Conservation (phyloP, 2,888 invertebrate genomes). For the Hipparchia semele region DNA sequence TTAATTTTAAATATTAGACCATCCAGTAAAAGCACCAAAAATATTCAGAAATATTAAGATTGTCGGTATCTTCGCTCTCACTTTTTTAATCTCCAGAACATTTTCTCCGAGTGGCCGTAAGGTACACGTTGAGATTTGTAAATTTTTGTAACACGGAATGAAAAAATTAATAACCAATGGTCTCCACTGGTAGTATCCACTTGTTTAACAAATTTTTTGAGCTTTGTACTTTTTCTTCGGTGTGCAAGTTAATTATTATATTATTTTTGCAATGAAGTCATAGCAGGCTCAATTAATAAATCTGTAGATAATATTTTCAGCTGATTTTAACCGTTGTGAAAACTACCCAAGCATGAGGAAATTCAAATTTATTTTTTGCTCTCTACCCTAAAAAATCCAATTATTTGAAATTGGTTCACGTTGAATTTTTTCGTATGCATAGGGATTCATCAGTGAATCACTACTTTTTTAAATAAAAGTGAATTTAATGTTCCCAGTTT, state of each 20-base stretch:
- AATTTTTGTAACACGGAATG: conserved; percentile 15
- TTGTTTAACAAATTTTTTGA: not conserved
- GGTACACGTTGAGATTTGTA: conserved; percentile 12
- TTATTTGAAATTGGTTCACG: not conserved
- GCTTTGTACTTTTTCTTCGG: not conserved
- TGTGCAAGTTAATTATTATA: not conserved
- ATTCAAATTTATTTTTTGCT: not conserved
- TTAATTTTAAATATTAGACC: conserved; percentile 8
- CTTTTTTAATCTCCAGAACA: conserved; percentile 16
- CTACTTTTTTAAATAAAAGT: not conserved
- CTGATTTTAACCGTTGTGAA: no score
- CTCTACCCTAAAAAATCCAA: not conserved
- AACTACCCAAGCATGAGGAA: no score
- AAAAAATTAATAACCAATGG: conserved; percentile 14
- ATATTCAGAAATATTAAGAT: conserved; percentile 12
- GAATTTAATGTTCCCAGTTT: not conserved
- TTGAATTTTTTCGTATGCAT: not conserved
- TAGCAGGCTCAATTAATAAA: no score
- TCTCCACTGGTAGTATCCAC: not conserved
- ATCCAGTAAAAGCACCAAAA: conserved; percentile 12
- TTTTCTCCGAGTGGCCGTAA: conserved; percentile 12
- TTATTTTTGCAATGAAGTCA: not conserved
- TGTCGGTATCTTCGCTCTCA: conserved; percentile 9
- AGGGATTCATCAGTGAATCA: not conserved
- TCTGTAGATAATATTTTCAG: no score